Percentiles rank a stretch among this genome's conserved stretches.
Evolutionary conservation across 1,140 invertebrate genomes (phyloP).

Genomic region (Drosophila repletoides): DNA sequence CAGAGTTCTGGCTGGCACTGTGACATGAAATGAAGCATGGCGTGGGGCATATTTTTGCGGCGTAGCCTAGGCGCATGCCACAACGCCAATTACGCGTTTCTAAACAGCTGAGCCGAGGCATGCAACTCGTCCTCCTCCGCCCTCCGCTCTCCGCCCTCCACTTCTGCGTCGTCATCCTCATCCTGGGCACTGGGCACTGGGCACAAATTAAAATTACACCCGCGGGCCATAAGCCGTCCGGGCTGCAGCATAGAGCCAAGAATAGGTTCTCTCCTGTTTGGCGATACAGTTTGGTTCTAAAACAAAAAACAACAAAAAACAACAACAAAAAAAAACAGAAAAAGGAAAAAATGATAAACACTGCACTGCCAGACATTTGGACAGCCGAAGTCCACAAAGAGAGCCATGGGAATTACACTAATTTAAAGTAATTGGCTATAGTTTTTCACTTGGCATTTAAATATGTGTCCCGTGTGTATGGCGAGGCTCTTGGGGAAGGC

Average conservation of each 20-base stretch:
- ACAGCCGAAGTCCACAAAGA: conserved; percentile 1
- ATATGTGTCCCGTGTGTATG: conserved; percentile 48
- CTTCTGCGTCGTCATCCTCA: conserved; percentile 12
- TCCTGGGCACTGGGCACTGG: conserved; percentile 8
- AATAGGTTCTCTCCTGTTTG: conserved; percentile 2
- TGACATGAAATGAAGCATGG: conserved; percentile 65
- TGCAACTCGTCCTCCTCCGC: conserved; percentile 41
- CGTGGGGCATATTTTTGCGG: conserved; percentile 23
- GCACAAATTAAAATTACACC: conserved; percentile 81
- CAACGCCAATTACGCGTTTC: conserved; percentile 69
- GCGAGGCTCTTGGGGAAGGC: neutral
- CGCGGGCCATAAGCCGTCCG: conserved; percentile 57
- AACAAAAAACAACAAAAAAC: no score
- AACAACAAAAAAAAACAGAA: no score
- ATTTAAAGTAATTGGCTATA: conserved; percentile 82
- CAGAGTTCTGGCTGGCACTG: conserved; percentile 48
- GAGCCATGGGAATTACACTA: conserved; percentile 80
- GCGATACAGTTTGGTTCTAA: conserved; percentile 43
- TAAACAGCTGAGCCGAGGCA: conserved; percentile 62
- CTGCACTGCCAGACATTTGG: conserved; percentile 13
- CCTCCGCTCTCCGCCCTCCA: no score
- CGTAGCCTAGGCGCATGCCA: conserved; percentile 63
- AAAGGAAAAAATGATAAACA: conserved; percentile 75
- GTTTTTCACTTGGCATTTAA: conserved; percentile 81
- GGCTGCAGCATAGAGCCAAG: conserved; percentile 11